A percentile compares a stretch with the other conserved stretches of the same genome.
Conservation (phyloP, 2,888 invertebrate genomes). For the Epinotia bilunana region DNA sequence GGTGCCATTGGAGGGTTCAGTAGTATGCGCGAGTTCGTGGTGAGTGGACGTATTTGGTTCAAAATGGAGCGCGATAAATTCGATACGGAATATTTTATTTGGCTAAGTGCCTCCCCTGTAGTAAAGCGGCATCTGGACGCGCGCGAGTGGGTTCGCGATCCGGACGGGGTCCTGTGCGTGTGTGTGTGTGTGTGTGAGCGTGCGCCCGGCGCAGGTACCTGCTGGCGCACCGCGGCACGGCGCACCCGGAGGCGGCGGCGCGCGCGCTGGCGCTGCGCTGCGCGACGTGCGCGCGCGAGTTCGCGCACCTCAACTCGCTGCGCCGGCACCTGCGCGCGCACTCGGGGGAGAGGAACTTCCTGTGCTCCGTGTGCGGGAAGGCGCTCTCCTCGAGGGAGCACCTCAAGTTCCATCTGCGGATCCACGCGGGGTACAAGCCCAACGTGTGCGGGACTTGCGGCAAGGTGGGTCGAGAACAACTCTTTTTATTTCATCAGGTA, state of each 20-base stretch:
- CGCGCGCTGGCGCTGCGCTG: constrained; percentile 74
- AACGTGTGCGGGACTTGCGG: constrained; percentile 84
- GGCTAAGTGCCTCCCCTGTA: no score
- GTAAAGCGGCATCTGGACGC: no score
- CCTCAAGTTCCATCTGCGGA: constrained; percentile 85
- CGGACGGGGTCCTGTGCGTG: no score
- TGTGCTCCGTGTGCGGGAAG: constrained; percentile 86
- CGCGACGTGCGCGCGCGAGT: constrained; percentile 74
- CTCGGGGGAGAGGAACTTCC: constrained; percentile 80
- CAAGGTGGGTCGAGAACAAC: no score
- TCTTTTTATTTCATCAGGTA: no score
- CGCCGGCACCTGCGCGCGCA: constrained; percentile 78
- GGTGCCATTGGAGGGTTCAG: no score
- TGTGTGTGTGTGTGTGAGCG: no score
- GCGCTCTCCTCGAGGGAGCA: constrained; percentile 85
- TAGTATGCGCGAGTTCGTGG: no score
- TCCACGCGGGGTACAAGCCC: constrained; percentile 86
- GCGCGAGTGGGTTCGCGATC: no score
- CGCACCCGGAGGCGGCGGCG: constrained; percentile 70
- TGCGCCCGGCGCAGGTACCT: constrained; percentile 65
- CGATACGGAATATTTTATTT: no score
- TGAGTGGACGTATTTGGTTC: no score
- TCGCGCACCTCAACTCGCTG: constrained; percentile 81
- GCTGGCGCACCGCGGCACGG: constrained; percentile 69
- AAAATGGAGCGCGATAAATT: no score